Evolutionary conservation across 2,113 vertebrate species (phyloP), one percentile per base, ranked within the genome.

Genomic region (Hippocampus zosterae): DNA sequence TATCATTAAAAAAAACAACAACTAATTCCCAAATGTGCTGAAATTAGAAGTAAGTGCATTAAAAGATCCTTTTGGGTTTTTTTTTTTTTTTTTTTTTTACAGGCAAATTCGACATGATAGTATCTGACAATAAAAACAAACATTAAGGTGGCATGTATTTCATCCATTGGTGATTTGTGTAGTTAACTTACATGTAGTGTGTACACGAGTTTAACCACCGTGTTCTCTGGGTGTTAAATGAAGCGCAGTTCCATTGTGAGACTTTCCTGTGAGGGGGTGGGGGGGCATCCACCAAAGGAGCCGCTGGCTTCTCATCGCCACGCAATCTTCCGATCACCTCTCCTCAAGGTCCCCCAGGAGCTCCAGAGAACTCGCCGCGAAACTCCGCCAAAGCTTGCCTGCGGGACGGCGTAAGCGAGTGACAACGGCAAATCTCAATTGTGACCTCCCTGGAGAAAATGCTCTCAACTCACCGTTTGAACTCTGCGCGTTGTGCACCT

Each of bases 241-340:
- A 56, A 56, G 8, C 65, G 56, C 25, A 60, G 66, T 0, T 68
- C 40, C 44, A 68, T 85, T 85, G 33, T 83, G 88, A 80, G 87
- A 93, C 40, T 91, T 33, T 33, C 33, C 33, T 33, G 33, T 33
- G 29, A 33, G 29, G 33, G 5, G 29, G 29, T 0, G 33, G 33
- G 33, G 33, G 5, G 33, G 33, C 33, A 44, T 12, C 10, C 42
- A 89, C 96, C 94, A 8, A 96, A 96, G 84, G 95, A 73, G 94
- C 95, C 86, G 96, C 93, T 94, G 96, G 95, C 94, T 91, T 94
- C 76, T 96, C 79, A 84, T 92, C 88, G 96, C 94, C 79, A 97
- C 90, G 40, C 91, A 92, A 5, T 37, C 33, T 37, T 57, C 91
- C 89, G 0, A 94, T 96, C 81, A 95, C 93, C 23, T 91, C 91